These are phyloP conservation scores for Myiotriccus ornatus DNA, from an alignment of 2,797 vertebrate genomes.

Conservation along the genomic window DNA sequence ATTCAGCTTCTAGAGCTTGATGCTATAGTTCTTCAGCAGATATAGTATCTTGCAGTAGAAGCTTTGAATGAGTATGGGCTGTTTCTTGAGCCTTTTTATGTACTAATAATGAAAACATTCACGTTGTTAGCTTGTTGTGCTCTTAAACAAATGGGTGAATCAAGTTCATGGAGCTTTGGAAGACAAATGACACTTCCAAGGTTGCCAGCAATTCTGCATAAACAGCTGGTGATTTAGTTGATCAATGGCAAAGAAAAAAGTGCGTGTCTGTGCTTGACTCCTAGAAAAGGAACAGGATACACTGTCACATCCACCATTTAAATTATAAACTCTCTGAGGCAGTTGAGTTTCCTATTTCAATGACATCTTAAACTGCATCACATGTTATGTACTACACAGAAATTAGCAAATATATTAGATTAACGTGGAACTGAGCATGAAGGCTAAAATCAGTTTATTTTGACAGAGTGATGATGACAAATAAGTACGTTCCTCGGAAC, in stretches of 20 bases:
- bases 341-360: not conserved
- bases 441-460: not conserved
- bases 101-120: not conserved
- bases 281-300: not conserved
- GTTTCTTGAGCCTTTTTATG: not conserved
- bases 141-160: slow-evolving; percentile 23
- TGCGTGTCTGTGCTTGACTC: not conserved
- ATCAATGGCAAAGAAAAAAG: not conserved
- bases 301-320: not conserved
- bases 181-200: slow-evolving; percentile 10
- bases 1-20: not conserved
- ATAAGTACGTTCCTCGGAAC: not conserved
- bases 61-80: not conserved
- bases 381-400: not conserved
- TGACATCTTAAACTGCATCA: not conserved
- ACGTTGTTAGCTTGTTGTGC: not conserved
- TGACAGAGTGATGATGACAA: not conserved
- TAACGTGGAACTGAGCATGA: not conserved
- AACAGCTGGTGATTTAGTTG: slow-evolving; percentile 30
- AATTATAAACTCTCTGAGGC: not conserved
- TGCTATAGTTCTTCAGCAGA: not conserved
- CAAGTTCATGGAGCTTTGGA: not conserved
- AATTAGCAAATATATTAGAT: not conserved
- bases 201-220: slow-evolving; percentile 27
- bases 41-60: not conserved